A percentile compares a stretch with the other conserved stretches of the same genome.
Conservation (phyloP, 1,140 invertebrate genomes). For the Listronotus bonariensis region DNA sequence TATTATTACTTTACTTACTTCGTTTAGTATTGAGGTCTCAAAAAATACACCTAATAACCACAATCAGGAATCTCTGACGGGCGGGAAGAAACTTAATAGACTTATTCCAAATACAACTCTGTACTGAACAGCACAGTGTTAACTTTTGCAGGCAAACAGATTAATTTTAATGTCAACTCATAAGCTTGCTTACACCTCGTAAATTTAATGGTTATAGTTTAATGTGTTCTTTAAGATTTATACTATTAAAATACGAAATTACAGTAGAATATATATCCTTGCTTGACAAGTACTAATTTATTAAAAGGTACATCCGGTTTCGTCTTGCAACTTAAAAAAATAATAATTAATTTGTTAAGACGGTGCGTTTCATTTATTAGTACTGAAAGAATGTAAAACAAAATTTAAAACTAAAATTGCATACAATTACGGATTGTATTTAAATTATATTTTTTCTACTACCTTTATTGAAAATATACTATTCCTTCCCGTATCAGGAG, state of each 20-base stretch:
- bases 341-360: constrained; percentile 3
- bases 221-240: constrained; percentile 16
- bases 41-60: no score
- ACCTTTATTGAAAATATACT: no score
- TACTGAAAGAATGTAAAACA: no score
- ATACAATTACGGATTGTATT: no score
- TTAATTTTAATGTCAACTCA: constrained; percentile 24
- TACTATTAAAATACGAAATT: constrained; percentile 14
- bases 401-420: no score
- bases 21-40: no score
- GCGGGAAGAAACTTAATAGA: no score
- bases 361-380: no score
- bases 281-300: constrained; percentile 7
- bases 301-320: constrained; percentile 4
- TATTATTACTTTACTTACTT: no score
- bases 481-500: no score
- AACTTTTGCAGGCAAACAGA: constrained; percentile 9
- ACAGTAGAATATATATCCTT: constrained; percentile 8
- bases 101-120: neutral
- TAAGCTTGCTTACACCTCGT: constrained; percentile 16
- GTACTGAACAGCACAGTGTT: neutral
- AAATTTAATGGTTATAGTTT: constrained; percentile 23
- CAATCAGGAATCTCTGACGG: no score
- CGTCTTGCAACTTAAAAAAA: constrained; percentile 2
- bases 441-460: no score